phyloP scores from a whole-genome alignment of 2,797 vertebrate species.

The Acanthurus tractus region DNA sequence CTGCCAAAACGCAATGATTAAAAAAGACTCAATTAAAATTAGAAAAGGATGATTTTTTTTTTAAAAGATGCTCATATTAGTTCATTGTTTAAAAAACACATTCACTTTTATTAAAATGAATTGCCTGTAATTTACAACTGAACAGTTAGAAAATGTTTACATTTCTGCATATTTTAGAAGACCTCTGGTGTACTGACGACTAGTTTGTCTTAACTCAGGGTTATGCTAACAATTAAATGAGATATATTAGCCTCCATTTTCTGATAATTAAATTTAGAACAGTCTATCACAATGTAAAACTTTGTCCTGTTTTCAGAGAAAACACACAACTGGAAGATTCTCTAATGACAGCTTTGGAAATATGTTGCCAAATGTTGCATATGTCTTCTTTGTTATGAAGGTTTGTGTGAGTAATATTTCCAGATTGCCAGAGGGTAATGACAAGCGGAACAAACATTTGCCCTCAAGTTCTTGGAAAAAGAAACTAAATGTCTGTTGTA shows the following conservation, averaged over 20 bases:
- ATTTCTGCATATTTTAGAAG: too few species aligned
- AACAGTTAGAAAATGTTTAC: too few species aligned
- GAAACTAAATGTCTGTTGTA: neutral
- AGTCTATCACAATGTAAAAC: neutral
- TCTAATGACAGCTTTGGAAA: neutral
- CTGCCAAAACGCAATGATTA: too few species aligned
- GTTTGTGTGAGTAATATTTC: slow-evolving; percentile 2
- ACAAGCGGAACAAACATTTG: neutral
- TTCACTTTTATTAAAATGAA: too few species aligned
- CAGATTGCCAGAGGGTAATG: neutral
- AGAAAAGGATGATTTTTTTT: too few species aligned
- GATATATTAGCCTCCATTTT: neutral
- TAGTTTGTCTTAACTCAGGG: too few species aligned
- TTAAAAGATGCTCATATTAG: too few species aligned
- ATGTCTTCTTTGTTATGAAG: neutral
- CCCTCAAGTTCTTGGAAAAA: neutral
- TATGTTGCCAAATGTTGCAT: neutral
- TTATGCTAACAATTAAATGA: too few species aligned
- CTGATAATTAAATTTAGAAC: neutral
- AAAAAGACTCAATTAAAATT: too few species aligned
- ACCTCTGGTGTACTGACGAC: too few species aligned
- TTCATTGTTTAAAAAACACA: too few species aligned
- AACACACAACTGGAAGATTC: neutral
- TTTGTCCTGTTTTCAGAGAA: neutral
- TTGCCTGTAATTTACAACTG: too few species aligned